Evolutionary conservation across 2,888 invertebrate species (phyloP).

Genomic region (Cheilosia impressa): DNA sequence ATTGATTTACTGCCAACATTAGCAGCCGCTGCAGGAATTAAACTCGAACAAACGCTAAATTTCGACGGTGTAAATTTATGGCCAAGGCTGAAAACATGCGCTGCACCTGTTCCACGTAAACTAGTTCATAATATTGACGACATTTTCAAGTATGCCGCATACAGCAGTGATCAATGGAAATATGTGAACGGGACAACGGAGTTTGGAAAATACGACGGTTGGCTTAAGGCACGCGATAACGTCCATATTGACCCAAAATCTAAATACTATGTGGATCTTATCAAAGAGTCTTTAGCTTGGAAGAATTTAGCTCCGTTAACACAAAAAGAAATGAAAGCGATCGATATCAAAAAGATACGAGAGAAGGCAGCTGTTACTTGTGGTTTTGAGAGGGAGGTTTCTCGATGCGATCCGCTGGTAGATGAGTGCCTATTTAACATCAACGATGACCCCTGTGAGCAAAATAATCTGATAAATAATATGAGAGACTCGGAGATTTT

Average conservation of each 20-base stretch:
- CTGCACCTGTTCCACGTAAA: slow-evolving; percentile 83
- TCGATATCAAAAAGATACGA: slow-evolving; percentile 82
- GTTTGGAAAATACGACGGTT: slow-evolving; percentile 73
- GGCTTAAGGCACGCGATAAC: slow-evolving; percentile 69
- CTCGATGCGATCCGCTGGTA: slow-evolving; percentile 79
- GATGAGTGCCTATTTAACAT: slow-evolving; percentile 85
- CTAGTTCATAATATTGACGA: slow-evolving; percentile 89
- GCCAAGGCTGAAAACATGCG: slow-evolving; percentile 86
- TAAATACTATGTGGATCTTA: slow-evolving; percentile 51
- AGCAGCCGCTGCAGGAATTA: slow-evolving; percentile 82
- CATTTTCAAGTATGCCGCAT: slow-evolving; percentile 81
- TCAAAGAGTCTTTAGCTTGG: slow-evolving; percentile 66
- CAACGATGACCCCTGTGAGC: slow-evolving; percentile 85
- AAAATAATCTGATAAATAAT: slow-evolving; percentile 79
- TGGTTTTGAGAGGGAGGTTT: slow-evolving; percentile 74
- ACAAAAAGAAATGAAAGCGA: slow-evolving; percentile 79
- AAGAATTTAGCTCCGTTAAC: slow-evolving; percentile 45
- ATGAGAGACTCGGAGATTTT: slow-evolving; percentile 76
- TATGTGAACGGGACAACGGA: slow-evolving; percentile 76
- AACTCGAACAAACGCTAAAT: slow-evolving; percentile 77
- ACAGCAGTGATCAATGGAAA: slow-evolving; percentile 76
- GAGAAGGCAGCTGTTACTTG: slow-evolving; percentile 77
- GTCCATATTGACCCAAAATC: slow-evolving; percentile 69
- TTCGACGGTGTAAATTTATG: slow-evolving; percentile 89
- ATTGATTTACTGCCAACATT: slow-evolving; percentile 93